phyloP scores from a whole-genome alignment of 2,797 vertebrate species.

The Schizopygopsis malacanthus region DNA sequence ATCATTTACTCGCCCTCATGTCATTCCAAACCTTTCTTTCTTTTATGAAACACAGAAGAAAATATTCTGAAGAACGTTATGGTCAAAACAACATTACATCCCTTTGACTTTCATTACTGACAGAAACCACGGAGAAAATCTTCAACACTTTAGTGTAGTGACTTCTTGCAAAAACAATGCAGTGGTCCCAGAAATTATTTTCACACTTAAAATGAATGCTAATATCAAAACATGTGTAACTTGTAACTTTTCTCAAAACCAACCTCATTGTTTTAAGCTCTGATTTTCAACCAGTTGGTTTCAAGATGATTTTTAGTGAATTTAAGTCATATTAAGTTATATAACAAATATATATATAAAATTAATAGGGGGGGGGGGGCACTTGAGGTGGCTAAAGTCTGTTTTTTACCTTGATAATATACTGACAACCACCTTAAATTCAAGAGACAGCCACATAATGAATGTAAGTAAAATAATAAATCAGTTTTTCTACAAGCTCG shows the following conservation, averaged over 20 bases:
- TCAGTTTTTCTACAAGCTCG: background rate
- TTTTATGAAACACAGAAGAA: background rate
- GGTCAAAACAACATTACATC: background rate
- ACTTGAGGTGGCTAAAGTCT: background rate
- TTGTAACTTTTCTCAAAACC: background rate
- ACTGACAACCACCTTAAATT: background rate
- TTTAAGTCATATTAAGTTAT: background rate
- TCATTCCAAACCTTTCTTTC: background rate
- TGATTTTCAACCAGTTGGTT: background rate
- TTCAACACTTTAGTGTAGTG: background rate
- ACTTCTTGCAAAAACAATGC: background rate
- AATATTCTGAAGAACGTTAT: background rate
- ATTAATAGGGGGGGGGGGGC: too few species aligned
- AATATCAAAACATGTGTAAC: background rate
- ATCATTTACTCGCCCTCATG: background rate
- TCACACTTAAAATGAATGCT: background rate
- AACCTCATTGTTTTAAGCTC: background rate
- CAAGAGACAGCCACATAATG: background rate
- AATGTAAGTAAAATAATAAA: background rate
- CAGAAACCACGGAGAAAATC: too few species aligned
- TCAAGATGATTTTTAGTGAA: background rate
- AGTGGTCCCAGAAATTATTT: background rate
- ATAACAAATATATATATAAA: too few species aligned
- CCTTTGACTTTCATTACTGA: background rate
- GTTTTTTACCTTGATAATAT: background rate